Percentiles rank a stretch among this genome's conserved stretches.
Conservation (phyloP, 2,888 invertebrate species). For the Ligdia adustata region DNA sequence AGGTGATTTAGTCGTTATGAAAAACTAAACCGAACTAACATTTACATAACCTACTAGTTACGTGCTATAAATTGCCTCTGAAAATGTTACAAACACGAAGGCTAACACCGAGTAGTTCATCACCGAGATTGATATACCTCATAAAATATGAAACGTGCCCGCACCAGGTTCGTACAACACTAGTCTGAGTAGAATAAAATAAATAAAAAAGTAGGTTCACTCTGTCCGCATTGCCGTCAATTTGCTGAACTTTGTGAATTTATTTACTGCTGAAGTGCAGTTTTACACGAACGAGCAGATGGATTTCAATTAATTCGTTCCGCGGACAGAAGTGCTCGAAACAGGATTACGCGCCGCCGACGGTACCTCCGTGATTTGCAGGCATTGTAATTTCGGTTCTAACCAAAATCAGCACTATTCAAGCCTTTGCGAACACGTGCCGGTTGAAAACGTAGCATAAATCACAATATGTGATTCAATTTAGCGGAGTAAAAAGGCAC, state of each 20-base stretch:
- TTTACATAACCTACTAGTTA: slow-evolving; percentile 10
- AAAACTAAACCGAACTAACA: no score
- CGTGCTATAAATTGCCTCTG: slow-evolving; percentile 14
- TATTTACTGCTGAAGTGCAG: slow-evolving; percentile 44
- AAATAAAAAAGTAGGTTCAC: slow-evolving; percentile 8
- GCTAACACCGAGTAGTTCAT: slow-evolving; percentile 4
- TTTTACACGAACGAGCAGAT: slow-evolving; percentile 42
- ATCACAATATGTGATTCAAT: slow-evolving; percentile 53
- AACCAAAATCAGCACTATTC: slow-evolving; percentile 27
- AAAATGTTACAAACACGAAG: slow-evolving; percentile 19
- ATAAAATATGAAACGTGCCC: slow-evolving; percentile 19
- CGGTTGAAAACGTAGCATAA: slow-evolving; percentile 35
- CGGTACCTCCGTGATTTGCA: slow-evolving; percentile 33
- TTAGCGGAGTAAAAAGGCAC: slow-evolving; percentile 53
- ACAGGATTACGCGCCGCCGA: slow-evolving; percentile 40
- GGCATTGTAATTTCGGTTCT: slow-evolving; percentile 33
- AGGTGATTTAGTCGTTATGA: no score
- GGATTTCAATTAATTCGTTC: slow-evolving; percentile 52
- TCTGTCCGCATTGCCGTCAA: slow-evolving; percentile 8
- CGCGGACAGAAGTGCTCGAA: slow-evolving; percentile 34
- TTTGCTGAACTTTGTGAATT: slow-evolving; percentile 40
- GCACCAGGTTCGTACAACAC: neutral
- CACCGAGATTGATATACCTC: slow-evolving; percentile 16
- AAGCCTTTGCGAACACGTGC: slow-evolving; percentile 22
- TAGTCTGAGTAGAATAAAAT: neutral